Evolutionary conservation across 1,140 invertebrate species (phyloP).

Genomic region (Berghia stephanieae): DNA sequence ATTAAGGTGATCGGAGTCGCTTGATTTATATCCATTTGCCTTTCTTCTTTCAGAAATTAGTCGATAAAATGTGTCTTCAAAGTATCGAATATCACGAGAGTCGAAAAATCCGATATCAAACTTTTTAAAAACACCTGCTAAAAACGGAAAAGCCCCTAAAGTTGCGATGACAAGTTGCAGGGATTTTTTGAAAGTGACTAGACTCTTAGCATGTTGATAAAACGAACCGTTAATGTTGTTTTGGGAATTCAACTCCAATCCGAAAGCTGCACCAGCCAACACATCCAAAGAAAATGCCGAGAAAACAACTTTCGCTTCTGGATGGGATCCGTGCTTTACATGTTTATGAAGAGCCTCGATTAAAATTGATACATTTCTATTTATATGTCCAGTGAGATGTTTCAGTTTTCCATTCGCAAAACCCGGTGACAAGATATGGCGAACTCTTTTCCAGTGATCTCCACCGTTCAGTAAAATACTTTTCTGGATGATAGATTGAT

Average conservation of each 20-base stretch:
- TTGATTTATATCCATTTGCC: background rate
- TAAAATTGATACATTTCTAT: background rate
- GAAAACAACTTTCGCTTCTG: constrained; percentile 34
- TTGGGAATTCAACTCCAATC: constrained; percentile 71
- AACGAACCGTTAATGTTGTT: constrained; percentile 65
- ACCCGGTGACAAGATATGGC: constrained; percentile 70
- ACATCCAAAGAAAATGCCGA: constrained; percentile 72
- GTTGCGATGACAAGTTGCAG: background rate
- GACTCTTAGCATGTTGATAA: constrained; percentile 43
- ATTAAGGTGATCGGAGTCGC: background rate
- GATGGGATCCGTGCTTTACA: background rate
- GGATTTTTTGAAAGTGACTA: background rate
- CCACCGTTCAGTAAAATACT: constrained; percentile 21
- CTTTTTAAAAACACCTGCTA: background rate
- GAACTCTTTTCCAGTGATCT: constrained; percentile 67
- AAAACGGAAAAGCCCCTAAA: background rate
- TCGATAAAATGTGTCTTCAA: background rate
- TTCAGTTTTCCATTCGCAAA: constrained; percentile 72
- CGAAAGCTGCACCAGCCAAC: constrained; percentile 72
- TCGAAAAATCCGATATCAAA: constrained; percentile 3
- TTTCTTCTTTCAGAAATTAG: background rate
- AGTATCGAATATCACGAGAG: background rate
- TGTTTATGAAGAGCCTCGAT: background rate
- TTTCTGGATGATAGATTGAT: background rate
- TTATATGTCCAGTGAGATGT: constrained; percentile 58